phyloP scores from a whole-genome alignment of 2,888 invertebrate species.

The Graphium colonna region DNA sequence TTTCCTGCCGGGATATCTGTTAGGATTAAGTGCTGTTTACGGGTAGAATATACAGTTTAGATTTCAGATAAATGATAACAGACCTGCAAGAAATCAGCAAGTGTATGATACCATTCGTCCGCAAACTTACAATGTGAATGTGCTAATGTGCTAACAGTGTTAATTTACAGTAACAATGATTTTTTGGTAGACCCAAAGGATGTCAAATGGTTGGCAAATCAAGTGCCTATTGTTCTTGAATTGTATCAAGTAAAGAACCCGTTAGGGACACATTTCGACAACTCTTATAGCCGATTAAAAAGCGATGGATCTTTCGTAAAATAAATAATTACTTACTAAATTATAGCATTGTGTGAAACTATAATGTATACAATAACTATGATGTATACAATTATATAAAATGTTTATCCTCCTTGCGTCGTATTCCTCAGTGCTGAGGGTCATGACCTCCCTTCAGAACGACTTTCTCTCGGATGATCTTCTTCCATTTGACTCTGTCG shows the following conservation, averaged over 20 bases:
- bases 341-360: too few species aligned
- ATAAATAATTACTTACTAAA: slow-evolving; percentile 6
- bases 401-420: too few species aligned
- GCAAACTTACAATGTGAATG: slow-evolving; percentile 48
- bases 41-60: slow-evolving; percentile 43
- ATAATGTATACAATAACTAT: too few species aligned
- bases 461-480: too few species aligned
- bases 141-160: slow-evolving; percentile 45
- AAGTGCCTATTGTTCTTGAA: slow-evolving; percentile 79
- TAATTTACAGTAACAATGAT: slow-evolving; percentile 62
- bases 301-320: slow-evolving; percentile 6
- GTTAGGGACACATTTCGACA: slow-evolving; percentile 45
- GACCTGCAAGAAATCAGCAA: slow-evolving; percentile 41
- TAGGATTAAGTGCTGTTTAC: slow-evolving; percentile 51
- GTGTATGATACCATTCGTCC: slow-evolving; percentile 47
- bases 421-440: too few species aligned
- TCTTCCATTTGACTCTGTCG: too few species aligned
- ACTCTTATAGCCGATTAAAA: slow-evolving; percentile 38
- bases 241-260: slow-evolving; percentile 77
- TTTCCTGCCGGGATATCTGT: slow-evolving; percentile 56
- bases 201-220: slow-evolving; percentile 69
- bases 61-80: slow-evolving; percentile 57
- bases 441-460: too few species aligned
- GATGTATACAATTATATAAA: too few species aligned
- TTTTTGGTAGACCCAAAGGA: slow-evolving; percentile 81